Evolutionary conservation across 2,888 invertebrate species (phyloP).

Genomic region (Pegoplata infirma): DNA sequence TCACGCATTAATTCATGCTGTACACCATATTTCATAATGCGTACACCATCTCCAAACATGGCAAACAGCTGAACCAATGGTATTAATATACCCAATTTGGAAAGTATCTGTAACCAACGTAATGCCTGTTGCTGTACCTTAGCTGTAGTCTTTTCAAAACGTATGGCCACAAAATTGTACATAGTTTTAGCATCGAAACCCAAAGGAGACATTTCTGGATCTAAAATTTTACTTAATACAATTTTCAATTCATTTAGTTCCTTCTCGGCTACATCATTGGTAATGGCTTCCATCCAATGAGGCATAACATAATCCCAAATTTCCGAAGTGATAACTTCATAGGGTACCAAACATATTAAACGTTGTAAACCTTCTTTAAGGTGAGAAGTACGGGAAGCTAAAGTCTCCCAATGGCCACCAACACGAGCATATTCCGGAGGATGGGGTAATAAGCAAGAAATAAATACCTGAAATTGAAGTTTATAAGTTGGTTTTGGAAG

Average conservation of each 20-base stretch:
- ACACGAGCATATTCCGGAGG: slow-evolving; percentile 97
- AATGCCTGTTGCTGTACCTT: slow-evolving; percentile 92
- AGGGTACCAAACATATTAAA: slow-evolving; percentile 96
- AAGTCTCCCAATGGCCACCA: slow-evolving; percentile 97
- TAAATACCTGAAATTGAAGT: slow-evolving; percentile 81
- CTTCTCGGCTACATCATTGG: slow-evolving; percentile 93
- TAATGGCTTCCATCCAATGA: slow-evolving; percentile 98
- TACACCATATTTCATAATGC: slow-evolving; percentile 82
- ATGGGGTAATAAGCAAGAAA: slow-evolving; percentile 95
- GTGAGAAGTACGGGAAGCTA: slow-evolving; percentile 92
- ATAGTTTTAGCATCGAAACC: slow-evolving; percentile 96
- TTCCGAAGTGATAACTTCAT: slow-evolving; percentile 96
- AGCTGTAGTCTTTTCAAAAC: slow-evolving; percentile 89
- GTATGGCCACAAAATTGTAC: slow-evolving; percentile 94
- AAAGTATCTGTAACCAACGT: slow-evolving; percentile 92
- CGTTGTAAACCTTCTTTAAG: slow-evolving; percentile 96
- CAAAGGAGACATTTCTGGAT: slow-evolving; percentile 96
- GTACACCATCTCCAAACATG: slow-evolving; percentile 93
- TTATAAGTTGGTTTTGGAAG: neutral
- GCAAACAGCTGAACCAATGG: slow-evolving; percentile 92
- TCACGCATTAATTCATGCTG: slow-evolving; percentile 78
- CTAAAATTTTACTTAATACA: slow-evolving; percentile 94
- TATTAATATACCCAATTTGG: slow-evolving; percentile 92
- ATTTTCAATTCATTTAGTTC: slow-evolving; percentile 91
- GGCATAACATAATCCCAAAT: slow-evolving; percentile 99